Evolutionary conservation across 2,113 vertebrate species (phyloP).

Genomic region (Notechis scutatus): DNA sequence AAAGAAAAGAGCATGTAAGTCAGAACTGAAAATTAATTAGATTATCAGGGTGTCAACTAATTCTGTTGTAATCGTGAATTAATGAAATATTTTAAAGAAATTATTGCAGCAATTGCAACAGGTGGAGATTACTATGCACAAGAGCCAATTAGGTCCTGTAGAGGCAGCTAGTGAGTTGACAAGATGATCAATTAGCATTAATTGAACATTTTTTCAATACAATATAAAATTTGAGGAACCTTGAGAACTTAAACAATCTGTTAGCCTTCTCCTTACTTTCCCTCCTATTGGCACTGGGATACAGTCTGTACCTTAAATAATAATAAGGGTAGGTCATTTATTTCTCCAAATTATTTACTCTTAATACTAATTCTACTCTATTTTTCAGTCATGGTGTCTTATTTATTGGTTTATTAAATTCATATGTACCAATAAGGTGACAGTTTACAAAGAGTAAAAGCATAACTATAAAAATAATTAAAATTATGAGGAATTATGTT

Average conservation of each 20-base stretch:
- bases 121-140: background rate
- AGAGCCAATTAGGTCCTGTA: constrained; percentile 26
- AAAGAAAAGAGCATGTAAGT: background rate
- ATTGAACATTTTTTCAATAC: background rate
- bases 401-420: background rate
- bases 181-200: constrained; percentile 12
- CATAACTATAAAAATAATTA: background rate
- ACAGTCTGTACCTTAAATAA: background rate
- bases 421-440: background rate
- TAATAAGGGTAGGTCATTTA: background rate
- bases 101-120: constrained; percentile 14
- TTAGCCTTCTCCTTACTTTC: background rate
- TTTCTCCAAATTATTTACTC: background rate
- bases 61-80: constrained; percentile 28
- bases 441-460: background rate
- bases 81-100: constrained; percentile 26
- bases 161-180: constrained; percentile 6
- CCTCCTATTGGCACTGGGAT: too few species aligned
- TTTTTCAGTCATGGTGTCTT: background rate
- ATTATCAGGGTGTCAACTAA: constrained; percentile 17
- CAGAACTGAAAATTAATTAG: constrained; percentile 23
- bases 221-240: background rate
- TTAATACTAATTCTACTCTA: background rate
- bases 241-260: background rate
- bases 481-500: background rate